Conservation (phyloP, 2,888 invertebrate species). For the Drosophila mulleri region DNA sequence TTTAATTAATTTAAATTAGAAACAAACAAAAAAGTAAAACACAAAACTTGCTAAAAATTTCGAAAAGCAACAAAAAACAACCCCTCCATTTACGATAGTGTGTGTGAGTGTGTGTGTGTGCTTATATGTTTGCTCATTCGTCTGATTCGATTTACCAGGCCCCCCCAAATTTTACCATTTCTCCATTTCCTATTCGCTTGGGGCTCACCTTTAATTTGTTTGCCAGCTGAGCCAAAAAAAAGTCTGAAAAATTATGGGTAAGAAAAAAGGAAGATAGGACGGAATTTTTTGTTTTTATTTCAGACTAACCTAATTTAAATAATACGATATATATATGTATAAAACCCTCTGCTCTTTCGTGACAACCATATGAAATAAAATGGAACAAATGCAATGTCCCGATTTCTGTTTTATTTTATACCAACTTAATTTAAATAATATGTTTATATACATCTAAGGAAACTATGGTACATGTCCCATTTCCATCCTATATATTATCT, state of each 20-base stretch:
- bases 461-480: no score
- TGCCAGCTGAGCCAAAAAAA: slow-evolving; percentile 14
- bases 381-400: no score
- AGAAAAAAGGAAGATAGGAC: neutral
- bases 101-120: slow-evolving; percentile 19
- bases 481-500: no score
- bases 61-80: slow-evolving; percentile 7
- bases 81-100: slow-evolving; percentile 23
- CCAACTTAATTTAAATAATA: no score
- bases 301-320: neutral
- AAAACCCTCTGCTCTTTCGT: no score
- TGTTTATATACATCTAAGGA: no score
- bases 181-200: slow-evolving; percentile 28
- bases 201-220: slow-evolving; percentile 40
- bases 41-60: slow-evolving; percentile 33
- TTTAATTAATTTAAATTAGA: slow-evolving; percentile 78
- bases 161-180: slow-evolving; percentile 29
- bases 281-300: neutral
- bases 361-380: neutral
- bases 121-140: slow-evolving; percentile 22
- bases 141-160: slow-evolving; percentile 43
- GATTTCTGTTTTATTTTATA: no score
- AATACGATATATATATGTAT: neutral
- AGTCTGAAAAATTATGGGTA: neutral
- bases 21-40: slow-evolving; percentile 5